Conservation (phyloP, 2,797 vertebrate genomes). For the Thaleichthys pacificus region DNA sequence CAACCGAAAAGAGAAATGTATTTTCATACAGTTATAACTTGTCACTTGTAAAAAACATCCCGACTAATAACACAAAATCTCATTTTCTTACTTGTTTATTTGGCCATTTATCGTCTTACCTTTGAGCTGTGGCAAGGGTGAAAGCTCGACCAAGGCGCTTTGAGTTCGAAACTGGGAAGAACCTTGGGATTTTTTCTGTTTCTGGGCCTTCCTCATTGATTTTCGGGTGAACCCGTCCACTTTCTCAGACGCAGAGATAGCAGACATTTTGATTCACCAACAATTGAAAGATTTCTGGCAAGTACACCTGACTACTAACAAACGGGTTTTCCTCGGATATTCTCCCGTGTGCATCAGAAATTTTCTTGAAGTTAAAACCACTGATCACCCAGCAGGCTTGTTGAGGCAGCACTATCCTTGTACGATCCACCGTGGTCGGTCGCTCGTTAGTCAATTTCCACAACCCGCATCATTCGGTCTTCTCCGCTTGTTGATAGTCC, state of each 20-base stretch:
- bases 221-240: constrained; percentile 98
- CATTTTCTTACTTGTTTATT: background rate
- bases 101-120: constrained; percentile 71
- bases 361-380: constrained; percentile 25
- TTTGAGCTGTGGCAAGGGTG: constrained; percentile 91
- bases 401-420: constrained; percentile 23
- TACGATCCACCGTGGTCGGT: constrained; percentile 56
- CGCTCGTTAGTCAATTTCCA: constrained; percentile 41
- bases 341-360: constrained; percentile 46
- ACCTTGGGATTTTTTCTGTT: constrained; percentile 89
- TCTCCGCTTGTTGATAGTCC: constrained; percentile 17
- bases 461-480: constrained; percentile 41
- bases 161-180: constrained; percentile 94
- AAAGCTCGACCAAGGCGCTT: constrained; percentile 85
- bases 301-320: constrained; percentile 27
- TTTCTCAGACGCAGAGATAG: constrained; percentile 95
- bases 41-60: background rate
- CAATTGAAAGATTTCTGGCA: constrained; percentile 35
- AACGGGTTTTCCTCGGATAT: constrained; percentile 36
- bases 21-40: too few relatives aligned
- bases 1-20: too few relatives aligned
- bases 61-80: background rate
- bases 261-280: constrained; percentile 81
- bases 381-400: constrained; percentile 29
- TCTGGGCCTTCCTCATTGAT: constrained; percentile 94